A percentile compares a stretch with the other conserved stretches of the same genome.
phyloP scores from a whole-genome alignment of 2,113 vertebrate genomes.

The Vimba vimba region DNA sequence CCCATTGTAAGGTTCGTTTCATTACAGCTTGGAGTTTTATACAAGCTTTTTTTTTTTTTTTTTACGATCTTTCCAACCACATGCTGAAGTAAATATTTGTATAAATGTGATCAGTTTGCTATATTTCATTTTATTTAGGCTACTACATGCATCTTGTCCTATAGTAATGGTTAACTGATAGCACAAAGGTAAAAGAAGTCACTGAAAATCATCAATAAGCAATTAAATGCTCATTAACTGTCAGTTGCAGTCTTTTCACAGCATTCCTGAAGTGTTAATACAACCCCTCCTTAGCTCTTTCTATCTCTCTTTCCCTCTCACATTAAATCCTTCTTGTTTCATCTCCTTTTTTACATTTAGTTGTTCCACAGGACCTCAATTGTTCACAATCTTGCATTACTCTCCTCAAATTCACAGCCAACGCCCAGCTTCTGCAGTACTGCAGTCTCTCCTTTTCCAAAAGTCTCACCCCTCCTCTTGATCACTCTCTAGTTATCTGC shows the following conservation, averaged over 20 bases:
- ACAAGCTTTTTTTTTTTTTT: too few species aligned
- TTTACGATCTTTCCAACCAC: too few species aligned
- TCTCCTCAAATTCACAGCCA: constrained; percentile 63
- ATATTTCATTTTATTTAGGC: background rate
- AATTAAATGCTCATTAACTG: constrained; percentile 28
- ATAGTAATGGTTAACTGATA: background rate
- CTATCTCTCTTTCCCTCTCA: background rate
- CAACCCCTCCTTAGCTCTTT: background rate
- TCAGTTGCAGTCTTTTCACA: background rate
- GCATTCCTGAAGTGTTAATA: constrained; percentile 7
- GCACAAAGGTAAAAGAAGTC: background rate
- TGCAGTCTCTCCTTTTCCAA: constrained; percentile 66
- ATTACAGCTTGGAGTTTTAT: too few species aligned
- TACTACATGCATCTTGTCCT: background rate
- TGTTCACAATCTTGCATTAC: constrained; percentile 7
- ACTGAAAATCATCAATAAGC: constrained; percentile 16
- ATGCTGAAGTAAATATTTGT: too few species aligned
- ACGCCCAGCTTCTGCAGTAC: constrained; percentile 81
- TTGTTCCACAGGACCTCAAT: constrained; percentile 8
- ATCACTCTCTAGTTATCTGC: constrained; percentile 66
- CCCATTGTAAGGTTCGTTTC: too few species aligned
- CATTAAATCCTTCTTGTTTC: constrained; percentile 6
- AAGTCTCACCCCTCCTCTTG: constrained; percentile 49
- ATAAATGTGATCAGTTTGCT: background rate
- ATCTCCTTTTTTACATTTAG: constrained; percentile 10